Base-by-base conservation (phyloP, 1,140 invertebrate species). In the Brachionus koreanus region DNA sequence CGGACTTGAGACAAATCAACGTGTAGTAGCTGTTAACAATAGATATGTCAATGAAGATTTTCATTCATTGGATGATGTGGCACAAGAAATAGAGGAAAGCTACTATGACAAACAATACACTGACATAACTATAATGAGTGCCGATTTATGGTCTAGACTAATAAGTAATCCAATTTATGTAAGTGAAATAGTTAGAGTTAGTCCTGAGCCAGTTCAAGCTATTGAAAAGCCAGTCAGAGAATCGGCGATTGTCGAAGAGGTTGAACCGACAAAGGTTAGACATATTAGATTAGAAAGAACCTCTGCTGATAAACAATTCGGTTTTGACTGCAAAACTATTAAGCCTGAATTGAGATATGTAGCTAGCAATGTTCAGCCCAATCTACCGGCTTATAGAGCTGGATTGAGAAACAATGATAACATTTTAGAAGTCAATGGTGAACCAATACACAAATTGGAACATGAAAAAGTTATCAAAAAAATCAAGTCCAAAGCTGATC, bases 271-370 rank as follows among this genome's bases (percentile, higher is more conserved):
- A 35, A 46, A 25, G 13, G n/a, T 29, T 19, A 74, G 69, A 74
- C 19, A 46, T 7, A 46, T 74, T 74, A 42, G 12, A 25, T 19
- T 74, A 33, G 42, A 23, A 6, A 42, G 42, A 35, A 74, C 16
- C 3, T 16, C 19, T 13, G 19, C 7, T 5, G 69, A 74, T 13
- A 35, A 57, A 42, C 76, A 79, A 61, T 79, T 42, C 35, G 76
- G 76, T 16, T 79, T 79, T 79, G 76, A 79, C 57, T 79, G 52
- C 49, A 79, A 79, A n/a, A 79, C 76, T 12, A 57, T 79, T 5
- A 79, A 29, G 33, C 33, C 33, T 33, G 49, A 79, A 57, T 25
- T 19, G 5, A 79, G 61, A 79, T 43, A 79, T 43, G 76, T 79
- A 5, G 76, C 76, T 37, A 79, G 29, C 16, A 79, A 61, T 79